phyloP scores from a whole-genome alignment of 2,888 invertebrate species.

The Dugesia japonica region DNA sequence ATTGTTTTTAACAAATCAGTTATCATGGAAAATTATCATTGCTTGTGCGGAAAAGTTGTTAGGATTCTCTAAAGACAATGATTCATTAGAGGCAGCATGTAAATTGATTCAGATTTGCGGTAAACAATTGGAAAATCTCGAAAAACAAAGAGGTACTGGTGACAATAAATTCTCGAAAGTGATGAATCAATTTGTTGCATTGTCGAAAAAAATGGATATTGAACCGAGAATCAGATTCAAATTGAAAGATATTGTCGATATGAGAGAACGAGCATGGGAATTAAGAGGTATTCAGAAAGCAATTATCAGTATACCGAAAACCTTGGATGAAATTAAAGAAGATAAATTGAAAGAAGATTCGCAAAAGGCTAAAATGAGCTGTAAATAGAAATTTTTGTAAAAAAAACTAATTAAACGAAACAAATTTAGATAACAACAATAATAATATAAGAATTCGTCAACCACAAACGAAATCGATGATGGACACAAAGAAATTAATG shows the following conservation, averaged over 20 bases:
- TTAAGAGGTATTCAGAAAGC: background rate
- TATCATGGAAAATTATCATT: slow-evolving; percentile 7
- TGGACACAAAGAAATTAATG: background rate
- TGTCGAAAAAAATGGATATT: background rate
- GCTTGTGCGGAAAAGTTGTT: background rate
- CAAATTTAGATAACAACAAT: background rate
- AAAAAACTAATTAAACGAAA: no score
- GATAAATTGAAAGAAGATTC: background rate
- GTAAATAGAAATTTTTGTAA: background rate
- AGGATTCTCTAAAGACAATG: background rate
- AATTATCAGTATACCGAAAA: background rate
- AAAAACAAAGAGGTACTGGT: background rate
- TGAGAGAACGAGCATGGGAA: background rate
- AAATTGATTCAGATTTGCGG: background rate
- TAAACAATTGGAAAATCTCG: background rate
- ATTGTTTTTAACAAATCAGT: background rate
- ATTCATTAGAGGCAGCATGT: background rate
- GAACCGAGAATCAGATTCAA: slow-evolving; percentile 7
- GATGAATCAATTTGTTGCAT: background rate
- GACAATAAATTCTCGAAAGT: background rate
- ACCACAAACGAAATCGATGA: background rate
- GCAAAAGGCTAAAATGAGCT: background rate
- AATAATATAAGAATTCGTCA: background rate
- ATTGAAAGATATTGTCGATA: background rate
- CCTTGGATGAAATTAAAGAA: slow-evolving; percentile 1